Evolutionary conservation across 2,113 vertebrate genomes (phyloP).

Genomic region (Numenius arquata): DNA sequence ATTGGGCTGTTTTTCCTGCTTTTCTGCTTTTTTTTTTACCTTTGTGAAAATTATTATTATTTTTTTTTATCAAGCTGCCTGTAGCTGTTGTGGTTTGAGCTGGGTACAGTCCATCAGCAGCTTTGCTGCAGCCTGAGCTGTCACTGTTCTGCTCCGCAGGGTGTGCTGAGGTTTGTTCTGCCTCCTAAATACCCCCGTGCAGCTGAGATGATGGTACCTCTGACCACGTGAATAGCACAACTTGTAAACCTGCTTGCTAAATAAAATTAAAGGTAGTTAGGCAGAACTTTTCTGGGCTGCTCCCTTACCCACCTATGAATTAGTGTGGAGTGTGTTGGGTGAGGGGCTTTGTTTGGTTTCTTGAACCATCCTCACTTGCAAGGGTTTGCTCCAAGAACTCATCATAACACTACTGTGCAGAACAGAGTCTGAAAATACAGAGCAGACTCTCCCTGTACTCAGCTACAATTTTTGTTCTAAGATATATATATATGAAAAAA

Average conservation of each 20-base stretch:
- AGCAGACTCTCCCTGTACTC: not conserved
- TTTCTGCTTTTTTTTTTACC: not conserved
- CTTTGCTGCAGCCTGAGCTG: not conserved
- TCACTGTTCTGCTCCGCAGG: not conserved
- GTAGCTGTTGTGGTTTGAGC: not conserved
- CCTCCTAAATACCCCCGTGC: rapidly evolving
- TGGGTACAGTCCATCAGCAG: not conserved
- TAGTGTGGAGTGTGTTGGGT: not conserved
- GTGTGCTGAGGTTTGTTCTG: not conserved
- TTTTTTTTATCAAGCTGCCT: not conserved
- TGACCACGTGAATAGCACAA: not conserved
- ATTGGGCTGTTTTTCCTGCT: not conserved
- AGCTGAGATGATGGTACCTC: not conserved
- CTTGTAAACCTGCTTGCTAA: not conserved
- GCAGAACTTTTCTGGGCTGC: not conserved
- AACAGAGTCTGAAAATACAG: not conserved
- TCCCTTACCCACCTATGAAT: not conserved
- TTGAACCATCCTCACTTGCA: not conserved
- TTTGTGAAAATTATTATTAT: not conserved
- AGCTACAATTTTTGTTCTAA: not conserved
- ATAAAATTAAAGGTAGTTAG: not conserved
- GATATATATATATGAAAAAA: not conserved
- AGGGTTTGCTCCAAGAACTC: not conserved
- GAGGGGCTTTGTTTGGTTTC: not conserved
- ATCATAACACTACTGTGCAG: not conserved